Evolutionary conservation across 1,140 invertebrate genomes (phyloP).

Genomic region (Octopus sinensis): DNA sequence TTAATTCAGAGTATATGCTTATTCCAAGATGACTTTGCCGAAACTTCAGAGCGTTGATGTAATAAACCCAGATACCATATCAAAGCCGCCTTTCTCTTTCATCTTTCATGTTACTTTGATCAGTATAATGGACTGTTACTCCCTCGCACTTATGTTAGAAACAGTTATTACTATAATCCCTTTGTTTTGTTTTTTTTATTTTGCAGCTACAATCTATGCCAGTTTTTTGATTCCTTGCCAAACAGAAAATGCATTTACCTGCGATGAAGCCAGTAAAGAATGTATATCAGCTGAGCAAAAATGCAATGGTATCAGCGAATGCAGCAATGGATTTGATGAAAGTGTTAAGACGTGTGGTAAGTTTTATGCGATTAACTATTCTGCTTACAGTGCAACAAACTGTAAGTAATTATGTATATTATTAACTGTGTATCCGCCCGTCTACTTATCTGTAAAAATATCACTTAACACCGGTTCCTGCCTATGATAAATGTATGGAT

Average conservation of each 20-base stretch:
- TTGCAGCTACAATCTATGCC: not conserved
- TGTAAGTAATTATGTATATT: no score
- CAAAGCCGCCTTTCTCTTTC: not conserved
- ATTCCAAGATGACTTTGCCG: not conserved
- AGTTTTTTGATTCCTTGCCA: not conserved
- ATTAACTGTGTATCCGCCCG: no score
- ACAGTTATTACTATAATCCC: not conserved
- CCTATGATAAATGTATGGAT: no score
- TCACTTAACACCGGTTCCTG: no score
- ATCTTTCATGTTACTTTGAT: not conserved
- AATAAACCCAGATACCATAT: not conserved
- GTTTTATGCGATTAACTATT: not conserved
- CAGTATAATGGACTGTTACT: not conserved
- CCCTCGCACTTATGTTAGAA: not conserved
- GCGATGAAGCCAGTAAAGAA: not conserved
- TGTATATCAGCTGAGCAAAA: not conserved
- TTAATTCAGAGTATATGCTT: no score
- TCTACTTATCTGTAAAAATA: no score
- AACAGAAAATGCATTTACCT: not conserved
- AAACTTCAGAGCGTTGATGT: not conserved
- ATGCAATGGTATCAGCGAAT: slow-evolving; percentile 35
- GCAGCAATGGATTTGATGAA: slow-evolving; percentile 27
- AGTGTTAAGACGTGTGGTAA: slow-evolving; percentile 31
- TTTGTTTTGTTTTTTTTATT: not conserved
- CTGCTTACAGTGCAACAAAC: no score